phyloP scores from a whole-genome alignment of 64 coral and sea anemone genomes.

The Montipora efflorescens region DNA sequence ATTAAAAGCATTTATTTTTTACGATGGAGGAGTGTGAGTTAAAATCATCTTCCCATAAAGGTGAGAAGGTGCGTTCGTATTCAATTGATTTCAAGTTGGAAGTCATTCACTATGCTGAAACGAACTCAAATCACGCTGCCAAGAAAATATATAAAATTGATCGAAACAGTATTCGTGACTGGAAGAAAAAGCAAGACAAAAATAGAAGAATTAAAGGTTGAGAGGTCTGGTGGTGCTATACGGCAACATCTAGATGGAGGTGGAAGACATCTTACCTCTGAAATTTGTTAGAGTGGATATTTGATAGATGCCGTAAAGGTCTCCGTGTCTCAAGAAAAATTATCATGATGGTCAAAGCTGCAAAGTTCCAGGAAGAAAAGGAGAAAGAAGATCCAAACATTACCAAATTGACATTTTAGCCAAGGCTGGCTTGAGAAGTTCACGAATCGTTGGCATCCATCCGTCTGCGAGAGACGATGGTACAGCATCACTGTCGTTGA shows the following conservation, averaged over 20 bases:
- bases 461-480: too few species aligned
- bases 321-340: slow-evolving; percentile 29
- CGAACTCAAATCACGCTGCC: slow-evolving; percentile 49
- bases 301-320: background rate
- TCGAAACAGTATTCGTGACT: slow-evolving; percentile 52
- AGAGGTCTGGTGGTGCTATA: too few species aligned
- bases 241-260: too few species aligned
- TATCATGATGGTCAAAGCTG: slow-evolving; percentile 31
- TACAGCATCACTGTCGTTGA: too few species aligned
- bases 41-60: slow-evolving; percentile 50
- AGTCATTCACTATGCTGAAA: slow-evolving; percentile 56
- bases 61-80: slow-evolving; percentile 34
- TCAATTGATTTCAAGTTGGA: slow-evolving; percentile 58
- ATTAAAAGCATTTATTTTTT: background rate
- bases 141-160: slow-evolving; percentile 32
- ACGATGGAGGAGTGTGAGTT: slow-evolving; percentile 13
- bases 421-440: slow-evolving; percentile 44
- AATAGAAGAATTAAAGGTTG: too few species aligned
- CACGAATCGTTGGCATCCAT: background rate
- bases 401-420: background rate
- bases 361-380: background rate
- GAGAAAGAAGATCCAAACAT: too few species aligned
- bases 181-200: slow-evolving; percentile 30
- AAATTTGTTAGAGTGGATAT: slow-evolving; percentile 61
- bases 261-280: too few species aligned